Base-by-base conservation (phyloP, 1,140 invertebrate species). In the Drosophila gunungcola region DNA sequence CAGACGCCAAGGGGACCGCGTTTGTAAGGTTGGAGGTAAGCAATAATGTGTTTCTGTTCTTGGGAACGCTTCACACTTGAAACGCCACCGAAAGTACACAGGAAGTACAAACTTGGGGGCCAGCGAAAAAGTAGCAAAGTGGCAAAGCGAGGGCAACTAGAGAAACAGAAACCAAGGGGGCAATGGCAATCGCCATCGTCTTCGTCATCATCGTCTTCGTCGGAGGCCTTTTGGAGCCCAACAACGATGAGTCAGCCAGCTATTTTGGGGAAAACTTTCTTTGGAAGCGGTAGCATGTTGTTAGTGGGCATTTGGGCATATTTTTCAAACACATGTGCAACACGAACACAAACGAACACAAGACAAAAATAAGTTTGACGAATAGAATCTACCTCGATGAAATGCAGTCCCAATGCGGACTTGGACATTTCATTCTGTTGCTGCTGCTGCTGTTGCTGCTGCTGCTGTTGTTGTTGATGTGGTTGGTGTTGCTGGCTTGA, bases 351-450 rank as follows among this genome's bases (percentile, higher is more conserved):
- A 16, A 73, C 48, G 46, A 76, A 72, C 61, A 62, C 38, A 53
- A 16, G 34, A 58, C 36, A 32, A 36, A 75, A 51, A 52, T 34
- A 63, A n/a, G 45, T 65, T 49, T 51, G 41, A 36, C 46, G 55
- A 52, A 53, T 63, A 70, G 77, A 72, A 85, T 91, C 90, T 91
- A 91, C 90, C 90, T 91, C 90, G 83, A 82, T 88, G 56, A 76
- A 91, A 68, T 90, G 90, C 52, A 89, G 74, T 27, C 78, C 86
- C 73, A 85, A 54, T 45, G 77, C 83, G 46, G 90, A 91, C 80
- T 91, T 91, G 63, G 90, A 89, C 90, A 91, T 91, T 82, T 90
- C 85, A 75, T 78, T 91, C 73, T 74, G 81, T 32, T 85, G 81
- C 48, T 78, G 80, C 38, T 78, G 83, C 11, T 69, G 78, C 27